Percentiles rank a stretch among this genome's conserved stretches.
Conservation (phyloP, 53 echinoderm and acorn worm genomes). For the Crossaster papposus region DNA sequence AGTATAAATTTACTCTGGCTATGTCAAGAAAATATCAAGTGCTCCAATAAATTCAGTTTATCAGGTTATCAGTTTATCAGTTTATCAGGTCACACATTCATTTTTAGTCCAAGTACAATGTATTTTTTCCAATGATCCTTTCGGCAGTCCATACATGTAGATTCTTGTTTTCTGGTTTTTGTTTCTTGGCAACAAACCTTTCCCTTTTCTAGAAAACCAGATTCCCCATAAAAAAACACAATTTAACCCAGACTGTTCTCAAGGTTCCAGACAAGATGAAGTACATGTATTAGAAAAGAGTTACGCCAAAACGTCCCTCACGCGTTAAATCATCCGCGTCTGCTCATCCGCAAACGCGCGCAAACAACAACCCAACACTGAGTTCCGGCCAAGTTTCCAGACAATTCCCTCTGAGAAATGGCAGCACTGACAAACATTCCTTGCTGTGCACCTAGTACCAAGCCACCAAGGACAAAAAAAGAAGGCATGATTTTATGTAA, state of each 20-base stretch:
- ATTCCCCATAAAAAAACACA: not conserved
- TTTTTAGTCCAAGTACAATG: not conserved
- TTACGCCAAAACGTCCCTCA: not conserved
- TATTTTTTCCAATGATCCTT: not conserved
- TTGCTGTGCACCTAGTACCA: not conserved
- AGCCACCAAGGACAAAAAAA: not conserved
- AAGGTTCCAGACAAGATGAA: not conserved
- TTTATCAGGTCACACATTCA: not conserved
- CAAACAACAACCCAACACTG: not conserved
- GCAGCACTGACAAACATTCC: not conserved
- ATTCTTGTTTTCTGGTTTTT: not conserved
- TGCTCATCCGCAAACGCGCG: not conserved
- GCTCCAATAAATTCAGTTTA: not conserved
- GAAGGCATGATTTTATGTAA: not conserved
- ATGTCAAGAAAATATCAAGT: not conserved
- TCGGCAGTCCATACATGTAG: too few relatives aligned
- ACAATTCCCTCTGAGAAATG: not conserved
- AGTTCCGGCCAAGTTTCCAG: not conserved
- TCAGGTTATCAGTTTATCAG: too few relatives aligned
- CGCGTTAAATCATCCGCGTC: not conserved
- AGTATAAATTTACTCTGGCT: not conserved
- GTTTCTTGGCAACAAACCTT: not conserved
- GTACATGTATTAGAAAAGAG: too few relatives aligned
- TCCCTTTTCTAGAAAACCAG: not conserved
- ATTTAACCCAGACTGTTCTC: not conserved